Evolutionary conservation across 2,888 invertebrate genomes (phyloP), one percentile per base, ranked within the genome.

Genomic region (Agrotis clavis): DNA sequence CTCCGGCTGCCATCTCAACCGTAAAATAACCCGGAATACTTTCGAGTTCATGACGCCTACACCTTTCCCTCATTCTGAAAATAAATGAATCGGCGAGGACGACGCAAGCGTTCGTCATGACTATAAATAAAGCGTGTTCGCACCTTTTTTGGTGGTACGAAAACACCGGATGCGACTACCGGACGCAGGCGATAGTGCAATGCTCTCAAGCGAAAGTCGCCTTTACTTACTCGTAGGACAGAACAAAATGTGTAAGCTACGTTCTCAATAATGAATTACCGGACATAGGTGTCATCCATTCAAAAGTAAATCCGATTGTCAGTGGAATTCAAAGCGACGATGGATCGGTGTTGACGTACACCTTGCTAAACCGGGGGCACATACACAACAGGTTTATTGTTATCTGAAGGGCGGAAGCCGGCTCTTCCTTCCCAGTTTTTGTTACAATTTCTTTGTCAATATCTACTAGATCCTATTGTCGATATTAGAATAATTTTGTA

Each of bases 141-240:
- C 94, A 95, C 95, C 96, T 95, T 96, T 96, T 96, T 96, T 94
- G 95, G 96, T 92, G 88, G 91, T 94, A 93, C 93, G 91, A 94
- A 95, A 94, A 93, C 92, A 95, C 95, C 95, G 96, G 96, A 96
- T 91, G 92, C 91, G 85, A 90, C 95, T 94, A 95, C 96, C 95
- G 96, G 95, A 95, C 93, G 95, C 90, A 87, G 88, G 87, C 91
- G 88, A 89, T 89, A 91, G 94, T 92, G 92, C 93, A 92, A 88
- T 91, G 92, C 92, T 93, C 94, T 91, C 91, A 84, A 86, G 88
- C 91, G 89, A 93, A 91, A 92, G 91, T 92, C 92, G 90, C 87
- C 86, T 89, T 86, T 90, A 89, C 86, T 85, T 83, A 83, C 82
- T 84, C 75, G 83, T 66, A 81, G 72, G 68, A 88, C 81, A 79